Conservation (phyloP, 2,888 invertebrate species). For the Tachystola acroxantha region DNA sequence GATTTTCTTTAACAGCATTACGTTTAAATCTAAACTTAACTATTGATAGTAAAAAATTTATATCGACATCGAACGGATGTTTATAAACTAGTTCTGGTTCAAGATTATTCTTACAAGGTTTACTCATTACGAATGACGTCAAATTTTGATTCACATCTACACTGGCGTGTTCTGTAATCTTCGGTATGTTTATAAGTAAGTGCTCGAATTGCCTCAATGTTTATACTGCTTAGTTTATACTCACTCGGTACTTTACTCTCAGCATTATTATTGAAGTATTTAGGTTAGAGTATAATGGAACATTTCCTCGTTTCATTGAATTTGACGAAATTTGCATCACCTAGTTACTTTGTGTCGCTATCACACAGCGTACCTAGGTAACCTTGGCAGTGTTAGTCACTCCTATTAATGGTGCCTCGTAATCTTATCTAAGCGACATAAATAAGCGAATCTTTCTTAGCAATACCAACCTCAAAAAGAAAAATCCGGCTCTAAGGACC, state of each 20-base stretch:
- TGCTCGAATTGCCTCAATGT: neutral
- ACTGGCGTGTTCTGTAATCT: slow-evolving; percentile 1
- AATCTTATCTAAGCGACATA: slow-evolving; percentile 17
- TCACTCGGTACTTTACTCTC: neutral
- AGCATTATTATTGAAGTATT: too few relatives aligned
- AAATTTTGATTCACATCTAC: slow-evolving; percentile 22
- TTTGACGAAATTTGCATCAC: slow-evolving; percentile 1
- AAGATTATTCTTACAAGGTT: slow-evolving; percentile 10
- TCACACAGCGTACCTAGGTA: slow-evolving; percentile 11
- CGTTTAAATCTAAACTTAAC: too few relatives aligned
- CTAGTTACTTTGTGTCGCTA: neutral
- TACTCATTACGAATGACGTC: slow-evolving; percentile 21
- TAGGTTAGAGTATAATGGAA: too few relatives aligned
- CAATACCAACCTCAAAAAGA: slow-evolving; percentile 37
- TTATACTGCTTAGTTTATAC: too few relatives aligned
- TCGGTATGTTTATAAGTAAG: neutral
- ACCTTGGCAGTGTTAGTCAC: slow-evolving; percentile 27
- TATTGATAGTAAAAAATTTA: too few relatives aligned
- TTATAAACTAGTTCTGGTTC: neutral
- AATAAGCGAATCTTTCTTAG: slow-evolving; percentile 12
- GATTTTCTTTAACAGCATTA: neutral
- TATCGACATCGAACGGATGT: neutral
- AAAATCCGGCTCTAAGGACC: slow-evolving; percentile 37
- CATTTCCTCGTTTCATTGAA: neutral
- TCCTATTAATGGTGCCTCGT: slow-evolving; percentile 7